These are phyloP conservation scores for Tinea pellionella DNA, from an alignment of 2,888 invertebrate species.

Conservation along the genomic window DNA sequence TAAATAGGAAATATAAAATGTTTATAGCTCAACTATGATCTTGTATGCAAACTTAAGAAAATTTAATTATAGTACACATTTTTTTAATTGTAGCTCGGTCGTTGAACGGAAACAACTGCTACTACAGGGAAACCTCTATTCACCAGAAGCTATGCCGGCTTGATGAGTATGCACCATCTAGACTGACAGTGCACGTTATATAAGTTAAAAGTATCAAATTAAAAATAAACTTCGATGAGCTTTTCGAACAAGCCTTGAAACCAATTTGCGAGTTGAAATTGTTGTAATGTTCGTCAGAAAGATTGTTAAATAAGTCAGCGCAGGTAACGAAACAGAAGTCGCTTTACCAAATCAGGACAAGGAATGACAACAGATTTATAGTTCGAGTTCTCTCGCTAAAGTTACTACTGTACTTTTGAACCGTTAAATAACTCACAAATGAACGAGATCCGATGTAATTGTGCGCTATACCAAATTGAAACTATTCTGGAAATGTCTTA, in stretches of 20 bases:
- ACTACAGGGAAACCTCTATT: no score
- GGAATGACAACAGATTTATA: slow-evolving; percentile 39
- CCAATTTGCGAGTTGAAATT: background rate
- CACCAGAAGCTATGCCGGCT: no score
- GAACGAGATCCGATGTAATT: background rate
- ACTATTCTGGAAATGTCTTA: background rate
- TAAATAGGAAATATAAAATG: background rate
- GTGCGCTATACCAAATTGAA: background rate
- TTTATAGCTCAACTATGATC: background rate
- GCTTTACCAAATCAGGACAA: slow-evolving; percentile 44
- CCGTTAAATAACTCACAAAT: background rate
- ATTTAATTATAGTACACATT: no score
- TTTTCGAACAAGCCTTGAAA: background rate
- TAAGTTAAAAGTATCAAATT: background rate
- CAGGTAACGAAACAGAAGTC: slow-evolving; percentile 38
- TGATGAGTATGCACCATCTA: no score
- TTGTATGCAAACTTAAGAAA: no score
- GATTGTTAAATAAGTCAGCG: slow-evolving; percentile 38
- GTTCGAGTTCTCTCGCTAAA: background rate
- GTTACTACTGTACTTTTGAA: slow-evolving; percentile 4
- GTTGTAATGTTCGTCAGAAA: background rate
- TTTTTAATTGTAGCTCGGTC: no score
- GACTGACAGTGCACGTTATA: no score
- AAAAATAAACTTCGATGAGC: background rate
- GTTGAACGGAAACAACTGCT: no score